Percentiles rank a stretch among this genome's conserved stretches.
phyloP scores from a whole-genome alignment of 2,113 vertebrate species.

The Eidolon helvum region DNA sequence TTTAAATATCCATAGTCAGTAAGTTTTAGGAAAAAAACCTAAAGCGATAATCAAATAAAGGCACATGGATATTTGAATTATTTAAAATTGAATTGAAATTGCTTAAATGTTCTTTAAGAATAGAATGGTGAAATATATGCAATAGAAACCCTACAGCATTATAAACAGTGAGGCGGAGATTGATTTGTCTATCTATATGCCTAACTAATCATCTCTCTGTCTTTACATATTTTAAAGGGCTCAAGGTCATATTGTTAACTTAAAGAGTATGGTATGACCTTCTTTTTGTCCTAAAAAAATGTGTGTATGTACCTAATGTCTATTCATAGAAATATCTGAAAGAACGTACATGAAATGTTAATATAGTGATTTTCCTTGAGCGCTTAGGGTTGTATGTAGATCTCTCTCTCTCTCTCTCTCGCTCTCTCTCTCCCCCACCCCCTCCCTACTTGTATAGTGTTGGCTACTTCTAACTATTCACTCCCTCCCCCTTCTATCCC shows the following conservation, averaged over 20 bases:
- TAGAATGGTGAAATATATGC: not conserved
- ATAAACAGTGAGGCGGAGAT: not conserved
- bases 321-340: not conserved
- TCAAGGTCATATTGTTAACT: not conserved
- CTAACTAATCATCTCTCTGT: not conserved
- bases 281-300: not conserved
- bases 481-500: not conserved
- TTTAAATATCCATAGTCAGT: not conserved
- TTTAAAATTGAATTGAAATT: not conserved
- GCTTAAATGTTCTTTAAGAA: not conserved
- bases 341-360: not conserved
- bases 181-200: not conserved
- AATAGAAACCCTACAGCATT: not conserved
- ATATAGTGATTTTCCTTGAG: not conserved
- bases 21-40: not conserved
- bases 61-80: not conserved
- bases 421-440: no score
- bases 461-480: no score
- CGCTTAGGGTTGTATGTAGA: not conserved
- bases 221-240: not conserved
- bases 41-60: not conserved
- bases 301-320: not conserved
- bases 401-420: not conserved
- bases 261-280: not conserved
- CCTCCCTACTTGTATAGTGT: no score